phyloP scores from a whole-genome alignment of 2,888 invertebrate species.

The Actias luna region DNA sequence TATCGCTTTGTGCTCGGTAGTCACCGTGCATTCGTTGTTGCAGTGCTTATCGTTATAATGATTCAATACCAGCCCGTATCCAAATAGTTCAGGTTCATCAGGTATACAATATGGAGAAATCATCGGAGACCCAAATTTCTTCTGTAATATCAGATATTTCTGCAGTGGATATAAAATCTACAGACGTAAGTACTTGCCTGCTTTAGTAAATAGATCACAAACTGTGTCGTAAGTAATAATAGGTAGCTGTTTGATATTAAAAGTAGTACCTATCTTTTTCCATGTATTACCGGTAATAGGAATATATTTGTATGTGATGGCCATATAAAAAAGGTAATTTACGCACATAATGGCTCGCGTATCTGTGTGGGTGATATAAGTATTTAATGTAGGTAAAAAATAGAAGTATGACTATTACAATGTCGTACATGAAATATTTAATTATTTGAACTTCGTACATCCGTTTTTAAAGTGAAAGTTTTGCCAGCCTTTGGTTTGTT shows the following conservation, averaged over 20 bases:
- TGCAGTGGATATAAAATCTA: conserved; percentile 58
- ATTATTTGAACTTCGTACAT: too few relatives aligned
- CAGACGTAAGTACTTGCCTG: conserved; percentile 58
- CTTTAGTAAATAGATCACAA: not conserved
- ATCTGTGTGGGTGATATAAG: conserved; percentile 9
- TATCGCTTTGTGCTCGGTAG: conserved; percentile 47
- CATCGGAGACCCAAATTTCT: conserved; percentile 48
- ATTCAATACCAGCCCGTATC: conserved; percentile 37
- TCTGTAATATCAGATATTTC: conserved; percentile 55
- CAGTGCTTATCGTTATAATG: conserved; percentile 48
- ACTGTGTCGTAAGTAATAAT: not conserved
- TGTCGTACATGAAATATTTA: too few relatives aligned
- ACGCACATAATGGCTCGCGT: not conserved
- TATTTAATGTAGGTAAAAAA: conserved; percentile 3
- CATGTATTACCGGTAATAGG: not conserved
- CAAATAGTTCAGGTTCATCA: conserved; percentile 42
- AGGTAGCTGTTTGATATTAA: not conserved
- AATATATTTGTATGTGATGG: not conserved
- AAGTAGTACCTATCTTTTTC: not conserved
- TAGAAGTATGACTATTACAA: not conserved
- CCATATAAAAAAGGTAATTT: conserved; percentile 12
- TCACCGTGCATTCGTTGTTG: conserved; percentile 41
- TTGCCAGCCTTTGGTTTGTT: too few relatives aligned
- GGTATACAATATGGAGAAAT: conserved; percentile 48
- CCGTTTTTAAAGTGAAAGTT: too few relatives aligned